Evolutionary conservation across 2,888 invertebrate genomes (phyloP), one percentile per base, ranked within the genome.

Genomic region (Ectemnius continuus): DNA sequence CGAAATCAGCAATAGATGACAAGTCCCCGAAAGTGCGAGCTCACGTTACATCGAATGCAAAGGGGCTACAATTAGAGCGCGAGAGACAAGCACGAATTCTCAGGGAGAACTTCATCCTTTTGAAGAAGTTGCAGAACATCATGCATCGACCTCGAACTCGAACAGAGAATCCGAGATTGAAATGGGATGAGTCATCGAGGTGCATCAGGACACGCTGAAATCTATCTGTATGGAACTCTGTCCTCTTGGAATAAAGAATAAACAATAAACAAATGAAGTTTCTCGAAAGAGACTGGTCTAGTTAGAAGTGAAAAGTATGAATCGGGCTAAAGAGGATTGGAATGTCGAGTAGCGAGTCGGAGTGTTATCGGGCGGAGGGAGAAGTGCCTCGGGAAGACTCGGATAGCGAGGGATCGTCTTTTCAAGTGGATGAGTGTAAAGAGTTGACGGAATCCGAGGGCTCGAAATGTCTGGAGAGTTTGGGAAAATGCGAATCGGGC

Each of bases 401-500:
- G 5, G 60, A 47, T 0, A 2, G 48, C 5, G 65, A 48, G 2
- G 13, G 20, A 1, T 61, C 61, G 4, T 58, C 48, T 1, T 13
- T 36, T 4, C 20, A 61, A 20, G 67, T 60, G 2, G 70, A 65
- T 8, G 28, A 13, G 0, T 8, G 61, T 6, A 47, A 88, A 67
- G 75, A 66, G 26, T 86, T 92, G 2, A 84, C 88, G 1, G 85
- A 80, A 57, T 85, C 90, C 0, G 92, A 92, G 68, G 87, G 92
- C 36, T 87, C 91, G 71, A 75, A 88, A 0, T 84, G 91, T n/a
- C 88, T 92, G 2, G 91, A 91, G 71, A 74, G 91, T 56, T 85
- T 93, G 4, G 93, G 93, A 4, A 92, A 91, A 81, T 92, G 91
- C 0, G 92, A 92, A 20, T 91, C 90, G 0, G 92, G 92, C 78